Evolutionary conservation across 2,888 invertebrate genomes (phyloP), one percentile per base, ranked within the genome.

Genomic region (Hylaea fasciaria): DNA sequence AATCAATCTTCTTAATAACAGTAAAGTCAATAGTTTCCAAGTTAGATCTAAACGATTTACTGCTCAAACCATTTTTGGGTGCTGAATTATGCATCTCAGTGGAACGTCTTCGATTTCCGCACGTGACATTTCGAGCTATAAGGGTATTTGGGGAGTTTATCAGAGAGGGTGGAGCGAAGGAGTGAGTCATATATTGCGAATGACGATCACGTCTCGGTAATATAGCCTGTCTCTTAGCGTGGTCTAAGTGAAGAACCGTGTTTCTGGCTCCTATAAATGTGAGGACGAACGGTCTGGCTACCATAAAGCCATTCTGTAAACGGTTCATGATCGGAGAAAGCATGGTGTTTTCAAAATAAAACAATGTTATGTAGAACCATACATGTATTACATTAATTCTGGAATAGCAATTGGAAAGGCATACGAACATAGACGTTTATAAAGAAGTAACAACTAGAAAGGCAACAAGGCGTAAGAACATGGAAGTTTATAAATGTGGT

Each of bases 181-280:
- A 63, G 61, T 64, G 65, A 72, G 70, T 68, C 68, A 74, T 79
- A 80, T 83, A 73, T 85, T 86, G 78, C 76, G 80, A 66, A 88
- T 83, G 82, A 76, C 75, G 75, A 78, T 80, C 87, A 86, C 88
- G 89, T 86, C 82, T 77, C 80, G 69, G 83, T 81, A 85, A 84
- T 87, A 84, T 83, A 79, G 78, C 71, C 71, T 73, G 62, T 58
- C 62, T 32, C 64, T n/a, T 65, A 70, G 59, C 69, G 68, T n/a
- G n/a, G 37, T 37, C n/a, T 32, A 80, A 90, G 89, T 90, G 87
- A 86, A 86, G 85, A 90, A 84, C 83, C 78, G 62, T 89, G 90
- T 90, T 57, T 49, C 32, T 32, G 45, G 73, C 69, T 32, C 9
- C 32, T 7, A 32, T 32, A 45, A 39, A 13, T 32, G 32, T n/a